Base-by-base conservation (phyloP, 2,113 vertebrate genomes). In the Phainopepla nitens region DNA sequence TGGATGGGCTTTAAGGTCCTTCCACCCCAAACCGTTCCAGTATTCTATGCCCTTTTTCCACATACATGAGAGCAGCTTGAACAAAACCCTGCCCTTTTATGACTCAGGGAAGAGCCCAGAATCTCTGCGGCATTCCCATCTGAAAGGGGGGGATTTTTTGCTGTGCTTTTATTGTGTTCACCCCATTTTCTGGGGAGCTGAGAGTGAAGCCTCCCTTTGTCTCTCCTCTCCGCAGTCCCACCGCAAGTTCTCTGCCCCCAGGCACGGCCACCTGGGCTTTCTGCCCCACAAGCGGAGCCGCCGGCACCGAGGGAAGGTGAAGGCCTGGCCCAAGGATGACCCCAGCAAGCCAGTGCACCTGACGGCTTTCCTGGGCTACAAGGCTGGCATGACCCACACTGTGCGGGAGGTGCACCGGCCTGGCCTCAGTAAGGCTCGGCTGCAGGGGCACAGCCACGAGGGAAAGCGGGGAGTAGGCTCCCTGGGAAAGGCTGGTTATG, bases 351-450 rank as follows among this genome's bases (percentile, higher is more conserved):
- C 98, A 0, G 97, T 98, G 7, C 98, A 98, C 89, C 95, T 98
- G 89, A 98, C 98, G 0, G 98, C 98, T 50, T 98, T 98, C 95
- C 96, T 98, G 96, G 98, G 98, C 89, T 98, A 98, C 94, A 98
- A 98, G 91, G 98, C 98, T 0, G 98, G 98, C 27, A 98, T 98
- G 98, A 98, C 98, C 1, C 98, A 98, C 90, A 98, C 96, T 0
- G 93, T 98, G 73, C 94, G 98, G 2, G 98, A 98, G 87, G 94
- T 98, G 83, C 98, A 98, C 93, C 91, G 98, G 29, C 93, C 98
- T 0, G 98, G 98, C 16, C 98, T 98, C 89, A 98, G 98, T 98
- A 98, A 97, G 98, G 97, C 93, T 84, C 10, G 31, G 54, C 72
- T 61, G 58, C 16, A 19, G 39, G 45, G 76, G 29, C 23, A 3